Base-by-base conservation (phyloP, 1,140 invertebrate genomes). In the Dendrolimus kikuchii region DNA sequence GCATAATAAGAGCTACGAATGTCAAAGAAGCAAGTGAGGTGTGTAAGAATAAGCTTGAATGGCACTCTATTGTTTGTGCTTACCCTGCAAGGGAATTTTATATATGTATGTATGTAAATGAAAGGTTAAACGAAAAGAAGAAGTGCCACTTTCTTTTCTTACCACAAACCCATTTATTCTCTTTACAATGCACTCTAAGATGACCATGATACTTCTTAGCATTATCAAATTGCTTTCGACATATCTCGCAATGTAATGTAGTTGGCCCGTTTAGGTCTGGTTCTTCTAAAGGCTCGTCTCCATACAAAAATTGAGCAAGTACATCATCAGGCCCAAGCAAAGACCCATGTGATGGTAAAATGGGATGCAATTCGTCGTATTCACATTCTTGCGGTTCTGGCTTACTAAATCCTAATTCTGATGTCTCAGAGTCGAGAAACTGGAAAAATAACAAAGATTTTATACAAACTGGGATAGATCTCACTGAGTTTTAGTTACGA, bases 181-280 rank as follows among this genome's bases (percentile, higher is more conserved):
- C 77, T 54, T 86, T 85, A 10, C 81, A 82, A 61, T 86, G 83
- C 7, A 85, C 77, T 56, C 80, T 57, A 23, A 86, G 59, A 53
- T 86, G 83, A 36, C 83, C 83, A 71, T 83, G 84, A 55, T 86
- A 86, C 47, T 85, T 84, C 48, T 82, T 85, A 36, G 81, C 78
- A 62, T 86, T 86, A 49, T 83, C 79, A 65, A 86, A 86, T 55
- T 74, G 71, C 54, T 84, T 85, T 6, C 65, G 67, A 60, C 83
- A 86, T 44, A 86, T 85, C 58, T 86, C 81, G 58, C 83, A 86
- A 39, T 78, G 76, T 38, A 84, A 60, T 6, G 79, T 80, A 0
- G 79, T 76, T 4, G 82, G 78, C 0, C 78, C 82, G 51, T 82
- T 86, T n/a, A 86, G 57, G 49, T 84, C 79, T 1, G 82, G 82